Percentiles rank a stretch among this genome's conserved stretches.
These are phyloP conservation scores for Hirudo medicinalis DNA, from an alignment of 1,140 invertebrate species.

Conservation along the genomic window DNA sequence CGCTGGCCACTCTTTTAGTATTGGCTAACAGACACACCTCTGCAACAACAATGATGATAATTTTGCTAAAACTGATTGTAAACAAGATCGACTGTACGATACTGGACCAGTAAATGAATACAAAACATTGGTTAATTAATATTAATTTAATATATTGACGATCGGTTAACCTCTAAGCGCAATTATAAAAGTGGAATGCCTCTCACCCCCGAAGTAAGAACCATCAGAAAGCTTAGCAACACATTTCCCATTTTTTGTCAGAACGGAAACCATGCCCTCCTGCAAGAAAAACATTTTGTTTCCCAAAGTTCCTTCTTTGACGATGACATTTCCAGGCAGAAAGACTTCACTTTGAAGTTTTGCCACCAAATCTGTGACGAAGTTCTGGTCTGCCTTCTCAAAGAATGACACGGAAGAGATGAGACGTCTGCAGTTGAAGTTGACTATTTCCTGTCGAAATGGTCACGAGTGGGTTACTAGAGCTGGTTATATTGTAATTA, in stretches of 20 bases:
- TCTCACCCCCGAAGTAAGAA: slow-evolving; percentile 77
- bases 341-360: slow-evolving; percentile 95
- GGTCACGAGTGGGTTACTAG: too few relatives aligned
- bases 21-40: slow-evolving; percentile 87
- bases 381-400: slow-evolving; percentile 90
- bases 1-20: slow-evolving; percentile 81
- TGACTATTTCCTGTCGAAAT: slow-evolving; percentile 69
- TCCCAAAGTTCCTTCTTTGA: slow-evolving; percentile 73
- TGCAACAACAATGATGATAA: slow-evolving; percentile 24
- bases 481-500: too few relatives aligned
- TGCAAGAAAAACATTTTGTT: slow-evolving; percentile 99
- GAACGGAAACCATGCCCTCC: slow-evolving; percentile 91
- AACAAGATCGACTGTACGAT: too few relatives aligned
- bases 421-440: slow-evolving; percentile 93
- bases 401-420: slow-evolving; percentile 97
- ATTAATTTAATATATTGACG: not conserved
- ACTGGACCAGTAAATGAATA: not conserved
- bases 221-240: slow-evolving; percentile 93
- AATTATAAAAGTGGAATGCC: not conserved
- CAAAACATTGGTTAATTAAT: not conserved
- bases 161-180: not conserved
- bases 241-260: slow-evolving; percentile 78
- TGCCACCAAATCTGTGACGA: slow-evolving; percentile 91
- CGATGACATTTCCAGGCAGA: slow-evolving; percentile 56
- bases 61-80: too few relatives aligned